phyloP scores from a whole-genome alignment of 2,888 invertebrate genomes.

The Oconnorella tubifera region DNA sequence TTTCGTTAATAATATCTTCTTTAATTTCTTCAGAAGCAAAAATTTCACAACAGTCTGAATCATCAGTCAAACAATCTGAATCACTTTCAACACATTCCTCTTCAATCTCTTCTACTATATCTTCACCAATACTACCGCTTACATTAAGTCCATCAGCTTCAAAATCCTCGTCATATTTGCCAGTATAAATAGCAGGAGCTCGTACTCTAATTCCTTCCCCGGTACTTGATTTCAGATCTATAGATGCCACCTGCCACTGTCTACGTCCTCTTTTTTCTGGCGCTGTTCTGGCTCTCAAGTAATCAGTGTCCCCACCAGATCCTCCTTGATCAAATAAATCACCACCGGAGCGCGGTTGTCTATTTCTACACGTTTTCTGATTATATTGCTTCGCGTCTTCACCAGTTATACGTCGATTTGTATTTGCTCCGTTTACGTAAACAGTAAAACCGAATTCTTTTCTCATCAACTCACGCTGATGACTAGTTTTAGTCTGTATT shows the following conservation, averaged over 20 bases:
- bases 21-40: not conserved
- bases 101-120: not conserved
- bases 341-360: no score
- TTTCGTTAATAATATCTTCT: no score
- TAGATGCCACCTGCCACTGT: slow-evolving; percentile 49
- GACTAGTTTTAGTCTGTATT: slow-evolving; percentile 44
- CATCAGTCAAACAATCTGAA: slow-evolving; percentile 1
- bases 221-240: slow-evolving; percentile 47
- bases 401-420: slow-evolving; percentile 6
- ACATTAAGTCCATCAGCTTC: not conserved
- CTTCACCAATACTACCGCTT: not conserved
- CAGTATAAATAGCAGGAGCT: slow-evolving; percentile 45
- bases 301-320: not conserved
- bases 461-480: slow-evolving; percentile 47
- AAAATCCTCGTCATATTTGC: slow-evolving; percentile 53
- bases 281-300: slow-evolving; percentile 38
- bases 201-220: slow-evolving; percentile 39
- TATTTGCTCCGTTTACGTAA: slow-evolving; percentile 54
- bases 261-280: slow-evolving; percentile 43
- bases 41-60: slow-evolving; percentile 1
- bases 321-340: not conserved
- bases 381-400: no score
- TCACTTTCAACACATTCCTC: slow-evolving; percentile 1
- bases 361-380: no score
- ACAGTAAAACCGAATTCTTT: slow-evolving; percentile 55